These are phyloP conservation scores for Isoperla grammatica DNA, from an alignment of 2,888 invertebrate species.

Conservation along the genomic window DNA sequence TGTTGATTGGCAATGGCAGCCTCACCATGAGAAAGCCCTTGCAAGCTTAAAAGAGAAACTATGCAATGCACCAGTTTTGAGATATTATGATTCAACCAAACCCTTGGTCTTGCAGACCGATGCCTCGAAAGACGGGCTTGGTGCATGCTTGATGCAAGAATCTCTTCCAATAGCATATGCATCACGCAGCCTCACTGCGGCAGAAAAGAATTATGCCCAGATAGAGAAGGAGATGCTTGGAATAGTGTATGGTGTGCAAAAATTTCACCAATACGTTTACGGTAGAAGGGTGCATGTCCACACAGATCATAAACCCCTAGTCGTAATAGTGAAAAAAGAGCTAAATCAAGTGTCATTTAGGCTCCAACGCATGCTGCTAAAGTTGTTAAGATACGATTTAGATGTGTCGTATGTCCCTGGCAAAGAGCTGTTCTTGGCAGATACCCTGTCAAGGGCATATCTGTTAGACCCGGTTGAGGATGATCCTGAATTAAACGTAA, in stretches of 20 bases:
- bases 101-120: no score
- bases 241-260: slow-evolving; percentile 9
- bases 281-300: background rate
- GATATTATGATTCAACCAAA: no score
- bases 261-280: slow-evolving; percentile 15
- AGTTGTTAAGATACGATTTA: slow-evolving; percentile 12
- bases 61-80: no score
- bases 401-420: slow-evolving; percentile 13
- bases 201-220: slow-evolving; percentile 10
- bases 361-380: slow-evolving; percentile 9
- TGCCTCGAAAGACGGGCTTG: background rate
- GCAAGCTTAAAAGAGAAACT: background rate
- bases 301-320: slow-evolving; percentile 19
- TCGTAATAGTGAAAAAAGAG: slow-evolving; percentile 10
- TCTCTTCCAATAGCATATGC: slow-evolving; percentile 4
- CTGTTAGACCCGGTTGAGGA: background rate
- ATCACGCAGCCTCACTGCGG: slow-evolving; percentile 1
- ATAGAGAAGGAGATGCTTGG: slow-evolving; percentile 14
- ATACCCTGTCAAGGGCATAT: slow-evolving; percentile 15
- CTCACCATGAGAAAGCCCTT: slow-evolving; percentile 8
- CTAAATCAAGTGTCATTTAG: background rate
- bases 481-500: slow-evolving; percentile 15
- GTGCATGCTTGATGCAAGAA: slow-evolving; percentile 12
- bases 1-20: slow-evolving; percentile 23
- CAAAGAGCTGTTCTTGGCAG: slow-evolving; percentile 13